These are phyloP conservation scores for Balaeniceps rex DNA, from an alignment of 2,113 vertebrate genomes.

Conservation along the genomic window DNA sequence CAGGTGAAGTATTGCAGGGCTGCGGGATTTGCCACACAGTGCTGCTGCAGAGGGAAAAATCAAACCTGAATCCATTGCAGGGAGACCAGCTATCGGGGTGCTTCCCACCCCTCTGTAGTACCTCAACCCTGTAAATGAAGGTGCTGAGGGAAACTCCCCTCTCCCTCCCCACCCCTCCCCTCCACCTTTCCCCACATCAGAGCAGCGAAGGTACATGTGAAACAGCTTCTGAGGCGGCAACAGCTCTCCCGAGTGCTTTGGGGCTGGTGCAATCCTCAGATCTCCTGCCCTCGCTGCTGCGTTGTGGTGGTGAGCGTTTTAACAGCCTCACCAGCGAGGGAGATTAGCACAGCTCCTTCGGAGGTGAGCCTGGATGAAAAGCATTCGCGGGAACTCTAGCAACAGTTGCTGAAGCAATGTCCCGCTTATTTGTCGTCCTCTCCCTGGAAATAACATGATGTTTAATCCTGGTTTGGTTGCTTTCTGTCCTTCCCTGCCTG, in stretches of 20 bases:
- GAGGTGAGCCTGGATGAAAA: neutral
- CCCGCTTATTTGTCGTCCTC: neutral
- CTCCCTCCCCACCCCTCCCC: too few relatives aligned
- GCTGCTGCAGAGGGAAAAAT: neutral
- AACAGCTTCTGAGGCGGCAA: neutral
- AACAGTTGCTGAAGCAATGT: neutral
- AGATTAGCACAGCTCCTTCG: rapidly evolving
- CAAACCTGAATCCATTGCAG: neutral
- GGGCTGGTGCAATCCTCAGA: neutral
- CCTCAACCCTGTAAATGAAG: neutral
- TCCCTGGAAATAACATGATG: neutral
- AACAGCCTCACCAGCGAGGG: rapidly evolving
- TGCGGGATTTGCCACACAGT: neutral
- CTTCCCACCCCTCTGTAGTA: rapidly evolving
- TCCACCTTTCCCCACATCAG: neutral
- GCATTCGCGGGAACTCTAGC: rapidly evolving
- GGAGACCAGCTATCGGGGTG: neutral
- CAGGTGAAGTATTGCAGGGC: neutral
- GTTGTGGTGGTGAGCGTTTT: neutral
- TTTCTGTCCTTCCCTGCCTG: neutral
- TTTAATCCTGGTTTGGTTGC: neutral
- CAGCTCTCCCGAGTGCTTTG: neutral
- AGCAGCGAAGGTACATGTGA: neutral
- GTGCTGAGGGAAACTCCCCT: neutral
- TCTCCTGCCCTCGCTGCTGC: neutral